phyloP scores from a whole-genome alignment of 2,797 vertebrate species.

The Poeciliopsis paucimaculata region DNA sequence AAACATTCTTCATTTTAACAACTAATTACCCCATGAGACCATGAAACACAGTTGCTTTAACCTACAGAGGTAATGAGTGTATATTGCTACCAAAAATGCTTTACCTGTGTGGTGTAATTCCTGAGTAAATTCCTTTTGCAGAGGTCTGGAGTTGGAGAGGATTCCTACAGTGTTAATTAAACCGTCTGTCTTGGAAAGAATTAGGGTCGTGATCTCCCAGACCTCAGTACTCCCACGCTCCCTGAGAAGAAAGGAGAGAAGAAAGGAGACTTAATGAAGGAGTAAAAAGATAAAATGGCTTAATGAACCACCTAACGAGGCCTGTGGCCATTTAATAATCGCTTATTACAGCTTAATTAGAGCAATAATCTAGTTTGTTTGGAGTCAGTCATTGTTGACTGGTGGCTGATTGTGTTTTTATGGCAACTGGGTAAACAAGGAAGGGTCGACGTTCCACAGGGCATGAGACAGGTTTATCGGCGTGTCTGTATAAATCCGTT shows the following conservation, averaged over 20 bases:
- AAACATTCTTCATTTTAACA: slow-evolving; percentile 33
- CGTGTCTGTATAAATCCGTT: slow-evolving; percentile 4
- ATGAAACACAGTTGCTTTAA: slow-evolving; percentile 37
- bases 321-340: slow-evolving; percentile 76
- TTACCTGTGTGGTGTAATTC: slow-evolving; percentile 67
- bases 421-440: slow-evolving; percentile 65
- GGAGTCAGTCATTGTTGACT: slow-evolving; percentile 72
- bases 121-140: slow-evolving; percentile 47
- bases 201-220: slow-evolving; percentile 82
- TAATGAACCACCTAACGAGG: slow-evolving; percentile 81
- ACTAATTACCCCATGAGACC: slow-evolving; percentile 52
- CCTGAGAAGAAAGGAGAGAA: slow-evolving; percentile 73
- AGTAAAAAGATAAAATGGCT: slow-evolving; percentile 80
- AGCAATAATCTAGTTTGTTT: slow-evolving; percentile 78
- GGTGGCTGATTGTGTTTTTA: slow-evolving; percentile 70
- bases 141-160: slow-evolving; percentile 60
- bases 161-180: slow-evolving; percentile 80
- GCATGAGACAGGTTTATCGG: slow-evolving; percentile 42
- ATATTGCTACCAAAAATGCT: slow-evolving; percentile 54
- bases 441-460: slow-evolving; percentile 46
- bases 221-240: slow-evolving; percentile 73
- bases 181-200: slow-evolving; percentile 76
- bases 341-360: slow-evolving; percentile 81
- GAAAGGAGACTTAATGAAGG: slow-evolving; percentile 76
- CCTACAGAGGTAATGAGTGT: slow-evolving; percentile 60